Evolutionary conservation across 2,797 vertebrate species (phyloP).

Genomic region (Gambelia wislizenii): DNA sequence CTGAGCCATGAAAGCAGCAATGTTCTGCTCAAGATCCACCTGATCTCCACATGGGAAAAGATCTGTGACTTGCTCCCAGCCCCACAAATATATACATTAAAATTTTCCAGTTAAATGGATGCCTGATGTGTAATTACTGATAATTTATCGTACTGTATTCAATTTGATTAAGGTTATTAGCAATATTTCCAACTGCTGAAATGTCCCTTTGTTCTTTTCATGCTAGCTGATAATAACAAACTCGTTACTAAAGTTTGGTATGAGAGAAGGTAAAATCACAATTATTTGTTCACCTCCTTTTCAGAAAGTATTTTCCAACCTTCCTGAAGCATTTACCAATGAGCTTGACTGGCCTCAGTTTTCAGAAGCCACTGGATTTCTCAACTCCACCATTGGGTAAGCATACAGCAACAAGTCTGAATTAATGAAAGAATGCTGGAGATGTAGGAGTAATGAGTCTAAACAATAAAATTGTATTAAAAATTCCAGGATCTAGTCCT

Average conservation of each 20-base stretch:
- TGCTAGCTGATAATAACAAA: not conserved
- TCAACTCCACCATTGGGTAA: slow-evolving; percentile 76
- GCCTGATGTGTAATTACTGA: slow-evolving; percentile 6
- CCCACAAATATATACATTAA: not conserved
- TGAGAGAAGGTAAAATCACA: not conserved
- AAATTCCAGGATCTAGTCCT: too few relatives aligned
- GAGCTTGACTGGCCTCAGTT: slow-evolving; percentile 84
- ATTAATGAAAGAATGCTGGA: not conserved
- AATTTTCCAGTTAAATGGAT: not conserved
- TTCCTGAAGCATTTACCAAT: slow-evolving; percentile 72
- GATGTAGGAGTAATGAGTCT: too few relatives aligned
- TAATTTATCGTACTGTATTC: not conserved
- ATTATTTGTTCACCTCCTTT: slow-evolving; percentile 57
- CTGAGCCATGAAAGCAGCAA: not conserved
- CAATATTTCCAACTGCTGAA: not conserved
- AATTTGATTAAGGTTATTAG: slow-evolving; percentile 16
- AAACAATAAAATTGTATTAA: too few relatives aligned
- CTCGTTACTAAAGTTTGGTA: not conserved
- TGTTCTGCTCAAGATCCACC: not conserved
- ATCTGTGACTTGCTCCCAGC: not conserved
- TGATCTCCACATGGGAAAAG: not conserved
- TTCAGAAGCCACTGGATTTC: slow-evolving; percentile 80
- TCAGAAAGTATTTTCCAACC: slow-evolving; percentile 76
- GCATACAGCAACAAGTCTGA: not conserved
- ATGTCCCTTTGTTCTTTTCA: not conserved